Conservation (phyloP, 2,888 invertebrate genomes). For the Watsonalla cultraria region DNA sequence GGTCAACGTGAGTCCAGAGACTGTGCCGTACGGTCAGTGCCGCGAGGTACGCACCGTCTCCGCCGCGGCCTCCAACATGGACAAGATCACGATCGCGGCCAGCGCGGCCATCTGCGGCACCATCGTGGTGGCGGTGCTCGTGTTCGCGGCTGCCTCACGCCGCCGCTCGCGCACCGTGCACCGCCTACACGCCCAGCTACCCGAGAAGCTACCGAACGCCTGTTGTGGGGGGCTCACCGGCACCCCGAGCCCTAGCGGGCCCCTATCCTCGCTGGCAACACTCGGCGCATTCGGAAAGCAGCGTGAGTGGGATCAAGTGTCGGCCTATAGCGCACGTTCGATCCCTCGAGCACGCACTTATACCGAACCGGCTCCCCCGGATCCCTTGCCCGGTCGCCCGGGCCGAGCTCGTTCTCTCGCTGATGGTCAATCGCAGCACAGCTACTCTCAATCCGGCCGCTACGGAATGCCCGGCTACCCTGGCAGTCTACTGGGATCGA, state of each 20-base stretch:
- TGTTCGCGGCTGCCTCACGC: slow-evolving; percentile 92
- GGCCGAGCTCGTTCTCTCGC: slow-evolving; percentile 88
- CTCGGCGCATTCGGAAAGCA: slow-evolving; percentile 91
- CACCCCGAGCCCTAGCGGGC: slow-evolving; percentile 88
- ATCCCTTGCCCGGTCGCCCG: slow-evolving; percentile 89
- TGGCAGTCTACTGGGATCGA: slow-evolving; percentile 79
- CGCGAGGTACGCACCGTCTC: slow-evolving; percentile 92
- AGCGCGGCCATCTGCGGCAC: slow-evolving; percentile 96
- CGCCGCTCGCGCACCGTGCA: slow-evolving; percentile 88
- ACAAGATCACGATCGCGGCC: slow-evolving; percentile 95
- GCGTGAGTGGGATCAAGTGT: slow-evolving; percentile 86
- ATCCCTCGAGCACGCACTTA: slow-evolving; percentile 93
- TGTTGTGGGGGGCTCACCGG: slow-evolving; percentile 86
- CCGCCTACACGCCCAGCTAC: slow-evolving; percentile 82
- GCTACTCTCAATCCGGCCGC: slow-evolving; percentile 90
- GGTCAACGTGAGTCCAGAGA: slow-evolving; percentile 91
- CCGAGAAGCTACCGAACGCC: slow-evolving; percentile 86
- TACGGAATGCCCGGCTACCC: slow-evolving; percentile 87
- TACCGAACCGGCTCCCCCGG: slow-evolving; percentile 78
- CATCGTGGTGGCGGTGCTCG: slow-evolving; percentile 92
- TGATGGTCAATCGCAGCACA: slow-evolving; percentile 93
- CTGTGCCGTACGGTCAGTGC: slow-evolving; percentile 91
- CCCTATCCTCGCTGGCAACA: slow-evolving; percentile 89
- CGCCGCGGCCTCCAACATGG: slow-evolving; percentile 92
- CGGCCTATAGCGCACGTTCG: slow-evolving; percentile 93